Evolutionary conservation across 2,797 vertebrate species (phyloP).

Genomic region (Petrocephalus sullivani): DNA sequence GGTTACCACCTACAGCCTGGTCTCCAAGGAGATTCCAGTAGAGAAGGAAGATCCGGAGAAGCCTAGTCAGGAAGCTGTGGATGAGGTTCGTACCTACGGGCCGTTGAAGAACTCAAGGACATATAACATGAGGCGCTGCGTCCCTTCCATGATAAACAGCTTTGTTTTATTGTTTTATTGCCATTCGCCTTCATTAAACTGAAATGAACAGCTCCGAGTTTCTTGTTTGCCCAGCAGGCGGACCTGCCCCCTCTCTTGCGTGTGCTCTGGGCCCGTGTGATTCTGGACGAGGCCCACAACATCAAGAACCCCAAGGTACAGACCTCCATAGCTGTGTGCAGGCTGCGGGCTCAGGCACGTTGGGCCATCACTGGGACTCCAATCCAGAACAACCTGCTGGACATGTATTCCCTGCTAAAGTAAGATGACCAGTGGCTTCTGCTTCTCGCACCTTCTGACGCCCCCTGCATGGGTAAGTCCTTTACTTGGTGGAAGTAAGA

Average conservation of each 20-base stretch:
- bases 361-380: constrained; percentile 96
- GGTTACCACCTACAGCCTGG: constrained; percentile 86
- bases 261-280: constrained; percentile 77
- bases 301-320: constrained; percentile 91
- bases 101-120: neutral
- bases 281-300: constrained; percentile 90
- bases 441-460: neutral
- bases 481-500: neutral
- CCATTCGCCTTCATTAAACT: neutral
- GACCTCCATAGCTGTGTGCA: constrained; percentile 83
- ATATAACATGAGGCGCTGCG: neutral
- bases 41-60: constrained; percentile 66
- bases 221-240: constrained; percentile 35
- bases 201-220: neutral
- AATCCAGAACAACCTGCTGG: constrained; percentile 94
- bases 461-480: neutral
- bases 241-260: constrained; percentile 63
- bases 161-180: neutral
- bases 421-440: constrained; percentile 49
- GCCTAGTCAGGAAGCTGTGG: constrained; percentile 51
- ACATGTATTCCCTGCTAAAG: constrained; percentile 93
- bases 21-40: constrained; percentile 81
- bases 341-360: constrained; percentile 72
- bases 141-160: neutral
- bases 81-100: constrained; percentile 49